Conservation (phyloP, 2,797 vertebrate genomes). For the Poeciliopsis presidionis region DNA sequence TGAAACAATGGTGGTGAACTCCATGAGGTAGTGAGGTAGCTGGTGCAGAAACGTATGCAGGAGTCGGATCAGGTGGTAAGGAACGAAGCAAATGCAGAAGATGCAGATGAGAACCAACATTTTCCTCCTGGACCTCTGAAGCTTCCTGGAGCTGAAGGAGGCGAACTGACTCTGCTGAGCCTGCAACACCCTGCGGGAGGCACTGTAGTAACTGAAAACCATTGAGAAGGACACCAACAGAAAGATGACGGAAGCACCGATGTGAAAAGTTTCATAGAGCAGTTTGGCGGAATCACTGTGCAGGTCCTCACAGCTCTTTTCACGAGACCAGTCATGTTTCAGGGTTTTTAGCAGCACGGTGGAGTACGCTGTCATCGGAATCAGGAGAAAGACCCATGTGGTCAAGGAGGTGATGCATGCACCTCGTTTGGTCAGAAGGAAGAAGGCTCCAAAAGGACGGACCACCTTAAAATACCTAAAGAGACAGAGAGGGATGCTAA, state of each 20-base stretch:
- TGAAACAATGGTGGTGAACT: not conserved
- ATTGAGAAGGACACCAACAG: not conserved
- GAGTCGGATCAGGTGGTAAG: not conserved
- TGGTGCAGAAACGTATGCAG: not conserved
- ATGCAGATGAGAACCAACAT: not conserved
- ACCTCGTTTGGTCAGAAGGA: not conserved
- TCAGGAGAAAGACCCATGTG: constrained; percentile 5
- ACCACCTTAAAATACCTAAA: constrained; percentile 1
- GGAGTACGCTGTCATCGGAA: not conserved
- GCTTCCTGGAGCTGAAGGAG: not conserved
- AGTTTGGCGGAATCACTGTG: not conserved
- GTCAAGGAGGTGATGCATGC: not conserved
- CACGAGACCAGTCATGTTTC: not conserved
- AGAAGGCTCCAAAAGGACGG: not conserved
- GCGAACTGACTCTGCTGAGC: not conserved
- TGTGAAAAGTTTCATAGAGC: not conserved
- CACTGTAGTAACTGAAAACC: not conserved
- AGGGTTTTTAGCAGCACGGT: not conserved
- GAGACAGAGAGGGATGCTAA: not conserved
- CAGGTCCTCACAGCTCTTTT: not conserved
- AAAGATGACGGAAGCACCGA: not conserved
- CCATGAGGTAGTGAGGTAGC: not conserved
- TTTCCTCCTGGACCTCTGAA: not conserved
- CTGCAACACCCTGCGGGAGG: not conserved
- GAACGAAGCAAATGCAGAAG: not conserved